These are phyloP conservation scores for Rousettus leschenaultii DNA, from an alignment of 2,113 vertebrate species.

Conservation along the genomic window DNA sequence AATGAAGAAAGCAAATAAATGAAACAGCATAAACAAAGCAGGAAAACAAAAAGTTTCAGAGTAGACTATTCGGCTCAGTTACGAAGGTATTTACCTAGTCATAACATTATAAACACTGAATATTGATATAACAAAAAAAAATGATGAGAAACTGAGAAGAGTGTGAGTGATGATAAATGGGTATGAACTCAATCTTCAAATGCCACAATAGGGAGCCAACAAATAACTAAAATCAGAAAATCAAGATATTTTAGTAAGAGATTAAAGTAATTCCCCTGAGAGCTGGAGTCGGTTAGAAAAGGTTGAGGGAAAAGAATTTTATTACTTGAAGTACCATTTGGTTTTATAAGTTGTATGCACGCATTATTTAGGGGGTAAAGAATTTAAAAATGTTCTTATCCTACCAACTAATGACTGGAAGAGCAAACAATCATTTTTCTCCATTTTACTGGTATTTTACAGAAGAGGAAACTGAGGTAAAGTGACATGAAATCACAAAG, in stretches of 20 bases:
- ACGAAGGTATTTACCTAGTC: not conserved
- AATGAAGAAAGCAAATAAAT: not conserved
- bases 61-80: not conserved
- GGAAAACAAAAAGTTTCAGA: not conserved
- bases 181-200: not conserved
- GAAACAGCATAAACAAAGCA: not conserved
- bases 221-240: not conserved
- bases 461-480: not conserved
- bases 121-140: not conserved
- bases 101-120: not conserved
- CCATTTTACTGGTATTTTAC: conserved; percentile 3
- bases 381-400: not conserved
- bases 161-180: not conserved
- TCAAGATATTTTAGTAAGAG: not conserved
- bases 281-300: not conserved
- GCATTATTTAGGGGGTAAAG: not conserved
- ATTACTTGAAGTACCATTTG: not conserved
- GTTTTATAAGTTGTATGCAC: not conserved
- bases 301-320: not conserved
- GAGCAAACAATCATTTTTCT: not conserved
- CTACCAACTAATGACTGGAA: not conserved
- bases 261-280: not conserved
- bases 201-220: not conserved
- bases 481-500: not conserved
- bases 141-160: not conserved